A percentile compares a stretch with the other conserved stretches of the same genome.
Evolutionary conservation across 2,113 vertebrate species (phyloP).

Genomic region (Gobio gobio): DNA sequence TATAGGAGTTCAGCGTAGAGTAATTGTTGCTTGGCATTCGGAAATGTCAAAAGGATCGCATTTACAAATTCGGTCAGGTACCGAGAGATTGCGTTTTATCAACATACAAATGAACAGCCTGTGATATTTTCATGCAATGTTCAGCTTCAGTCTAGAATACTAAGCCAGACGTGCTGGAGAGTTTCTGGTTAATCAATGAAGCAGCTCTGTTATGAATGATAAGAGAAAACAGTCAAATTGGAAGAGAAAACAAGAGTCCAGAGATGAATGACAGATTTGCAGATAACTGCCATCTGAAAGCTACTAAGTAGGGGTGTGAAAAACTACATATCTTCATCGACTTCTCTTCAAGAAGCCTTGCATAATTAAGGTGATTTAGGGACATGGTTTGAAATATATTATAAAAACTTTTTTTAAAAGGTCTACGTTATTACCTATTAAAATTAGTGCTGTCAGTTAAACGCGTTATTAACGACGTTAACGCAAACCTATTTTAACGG

Average conservation of each 20-base stretch:
- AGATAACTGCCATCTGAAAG: conserved; percentile 25
- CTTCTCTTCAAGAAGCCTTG: neutral
- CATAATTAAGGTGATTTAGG: neutral
- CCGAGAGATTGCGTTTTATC: conserved; percentile 73
- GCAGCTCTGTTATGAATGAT: conserved; percentile 3
- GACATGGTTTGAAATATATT: neutral
- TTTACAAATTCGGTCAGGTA: conserved; percentile 68
- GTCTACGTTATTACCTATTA: neutral
- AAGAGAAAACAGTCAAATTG: conserved; percentile 24
- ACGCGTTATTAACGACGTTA: no score
- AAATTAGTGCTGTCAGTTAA: no score
- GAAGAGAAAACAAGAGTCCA: conserved; percentile 38
- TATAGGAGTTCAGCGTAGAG: conserved; percentile 43
- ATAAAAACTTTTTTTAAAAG: neutral
- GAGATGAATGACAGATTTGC: conserved; percentile 30
- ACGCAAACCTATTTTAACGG: no score
- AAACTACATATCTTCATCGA: neutral
- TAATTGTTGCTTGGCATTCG: conserved; percentile 66
- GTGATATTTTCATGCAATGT: conserved; percentile 64
- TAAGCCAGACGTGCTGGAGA: conserved; percentile 55
- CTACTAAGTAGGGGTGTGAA: neutral
- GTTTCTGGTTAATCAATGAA: conserved; percentile 56
- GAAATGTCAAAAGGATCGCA: conserved; percentile 72
- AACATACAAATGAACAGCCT: conserved; percentile 72
- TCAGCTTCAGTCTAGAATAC: conserved; percentile 60